Evolutionary conservation across 37 sponge, comb jelly and placozoan species (phyloP).

Genomic region (Axinella damicornis): DNA sequence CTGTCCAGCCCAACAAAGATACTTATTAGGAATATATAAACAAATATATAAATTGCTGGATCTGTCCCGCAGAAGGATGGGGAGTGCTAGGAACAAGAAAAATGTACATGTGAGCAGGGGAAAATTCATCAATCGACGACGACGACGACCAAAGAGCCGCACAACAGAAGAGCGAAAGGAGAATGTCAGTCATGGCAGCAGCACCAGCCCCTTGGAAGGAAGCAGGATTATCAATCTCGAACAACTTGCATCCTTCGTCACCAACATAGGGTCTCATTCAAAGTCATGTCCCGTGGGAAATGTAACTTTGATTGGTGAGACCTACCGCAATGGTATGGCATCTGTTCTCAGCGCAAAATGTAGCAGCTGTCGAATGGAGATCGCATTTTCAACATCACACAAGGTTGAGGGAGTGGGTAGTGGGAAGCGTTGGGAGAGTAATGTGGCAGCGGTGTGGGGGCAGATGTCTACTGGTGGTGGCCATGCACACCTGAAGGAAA

Average conservation of each 20-base stretch:
- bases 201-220: too few relatives aligned
- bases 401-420: neutral
- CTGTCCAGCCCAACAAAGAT: too few relatives aligned
- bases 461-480: slow-evolving; percentile 57
- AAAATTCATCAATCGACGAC: too few relatives aligned
- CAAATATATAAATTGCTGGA: too few relatives aligned
- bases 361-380: neutral
- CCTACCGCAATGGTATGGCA: neutral
- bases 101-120: too few relatives aligned
- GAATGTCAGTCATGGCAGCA: too few relatives aligned
- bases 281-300: neutral
- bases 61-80: too few relatives aligned
- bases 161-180: too few relatives aligned
- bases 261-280: neutral
- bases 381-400: neutral
- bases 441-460: slow-evolving; percentile 39
- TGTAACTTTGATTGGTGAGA: neutral
- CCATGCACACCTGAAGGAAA: neutral
- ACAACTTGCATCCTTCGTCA: neutral
- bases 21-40: too few relatives aligned
- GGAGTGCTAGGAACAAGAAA: too few relatives aligned
- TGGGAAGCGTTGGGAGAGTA: slow-evolving; percentile 12
- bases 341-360: neutral
- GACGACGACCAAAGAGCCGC: too few relatives aligned
- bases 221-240: neutral